Evolutionary conservation across 2,113 vertebrate species (phyloP).

Genomic region (Anseranas semipalmata): DNA sequence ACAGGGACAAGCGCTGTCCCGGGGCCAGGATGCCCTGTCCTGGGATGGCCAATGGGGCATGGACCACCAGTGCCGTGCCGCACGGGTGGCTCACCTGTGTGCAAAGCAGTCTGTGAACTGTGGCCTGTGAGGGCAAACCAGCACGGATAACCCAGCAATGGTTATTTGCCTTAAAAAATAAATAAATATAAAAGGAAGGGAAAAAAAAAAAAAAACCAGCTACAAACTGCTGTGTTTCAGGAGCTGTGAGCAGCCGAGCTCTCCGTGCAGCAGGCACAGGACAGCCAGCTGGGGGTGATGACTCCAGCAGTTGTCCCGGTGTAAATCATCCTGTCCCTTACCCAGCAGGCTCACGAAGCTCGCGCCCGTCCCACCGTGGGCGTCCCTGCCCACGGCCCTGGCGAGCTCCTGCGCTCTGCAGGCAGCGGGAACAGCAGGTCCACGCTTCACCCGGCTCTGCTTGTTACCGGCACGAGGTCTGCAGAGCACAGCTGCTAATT

Average conservation of each 20-base stretch:
- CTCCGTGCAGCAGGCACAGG: not conserved
- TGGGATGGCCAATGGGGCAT: not conserved
- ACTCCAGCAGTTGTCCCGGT: not conserved
- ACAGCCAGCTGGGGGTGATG: not conserved
- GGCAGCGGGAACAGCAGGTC: too few relatives aligned
- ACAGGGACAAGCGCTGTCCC: rapidly evolving
- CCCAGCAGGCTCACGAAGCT: not conserved
- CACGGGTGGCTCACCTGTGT: not conserved
- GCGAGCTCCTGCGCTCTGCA: not conserved
- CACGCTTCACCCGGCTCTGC: not conserved
- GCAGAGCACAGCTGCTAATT: not conserved
- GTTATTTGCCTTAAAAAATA: not conserved
- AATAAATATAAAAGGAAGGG: not conserved
- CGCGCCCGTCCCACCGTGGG: rapidly evolving
- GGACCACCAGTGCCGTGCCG: rapidly evolving
- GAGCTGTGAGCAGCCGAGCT: not conserved
- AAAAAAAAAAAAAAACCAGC: not conserved
- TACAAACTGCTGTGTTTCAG: not conserved
- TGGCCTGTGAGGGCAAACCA: not conserved
- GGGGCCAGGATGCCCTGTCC: not conserved
- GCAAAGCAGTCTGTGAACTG: not conserved
- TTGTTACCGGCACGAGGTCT: not conserved
- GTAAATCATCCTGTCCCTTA: not conserved
- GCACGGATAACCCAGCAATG: not conserved
- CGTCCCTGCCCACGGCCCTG: not conserved